Conservation (phyloP, 2,797 vertebrate species). For the Erithacus rubecula region DNA sequence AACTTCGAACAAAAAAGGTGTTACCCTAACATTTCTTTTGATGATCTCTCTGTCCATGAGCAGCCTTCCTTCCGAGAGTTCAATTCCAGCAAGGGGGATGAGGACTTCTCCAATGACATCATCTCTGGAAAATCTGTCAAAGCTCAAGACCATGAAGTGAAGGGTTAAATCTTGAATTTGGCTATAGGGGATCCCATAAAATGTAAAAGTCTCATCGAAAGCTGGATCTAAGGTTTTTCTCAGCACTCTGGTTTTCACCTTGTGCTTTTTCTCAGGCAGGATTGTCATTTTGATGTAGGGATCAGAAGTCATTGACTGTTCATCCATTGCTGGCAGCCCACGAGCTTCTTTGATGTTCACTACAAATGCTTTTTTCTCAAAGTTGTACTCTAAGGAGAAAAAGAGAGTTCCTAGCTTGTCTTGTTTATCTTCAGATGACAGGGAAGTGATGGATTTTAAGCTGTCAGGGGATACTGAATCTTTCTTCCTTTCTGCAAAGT, state of each 20-base stretch:
- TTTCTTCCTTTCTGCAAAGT: constrained; percentile 81
- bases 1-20: constrained; percentile 43
- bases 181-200: constrained; percentile 92
- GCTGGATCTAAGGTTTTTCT: constrained; percentile 96
- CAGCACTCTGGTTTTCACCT: constrained; percentile 96
- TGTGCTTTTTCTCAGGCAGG: constrained; percentile 96
- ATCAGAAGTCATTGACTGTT: constrained; percentile 97
- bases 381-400: constrained; percentile 95
- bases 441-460: constrained; percentile 83
- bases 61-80: constrained; percentile 88
- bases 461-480: constrained; percentile 82
- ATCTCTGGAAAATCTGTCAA: constrained; percentile 96
- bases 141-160: constrained; percentile 95
- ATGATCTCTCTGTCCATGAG: constrained; percentile 95
- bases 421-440: constrained; percentile 86
- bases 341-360: constrained; percentile 97
- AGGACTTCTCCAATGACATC: constrained; percentile 96
- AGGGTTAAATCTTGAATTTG: constrained; percentile 89
- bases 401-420: constrained; percentile 89
- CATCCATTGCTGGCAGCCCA: constrained; percentile 93
- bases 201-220: constrained; percentile 97
- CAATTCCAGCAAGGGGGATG: constrained; percentile 88
- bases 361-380: constrained; percentile 94
- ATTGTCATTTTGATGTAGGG: constrained; percentile 98
- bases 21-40: constrained; percentile 95